phyloP scores from a whole-genome alignment of 2,888 invertebrate genomes.

The Nephrotoma guestfalica region DNA sequence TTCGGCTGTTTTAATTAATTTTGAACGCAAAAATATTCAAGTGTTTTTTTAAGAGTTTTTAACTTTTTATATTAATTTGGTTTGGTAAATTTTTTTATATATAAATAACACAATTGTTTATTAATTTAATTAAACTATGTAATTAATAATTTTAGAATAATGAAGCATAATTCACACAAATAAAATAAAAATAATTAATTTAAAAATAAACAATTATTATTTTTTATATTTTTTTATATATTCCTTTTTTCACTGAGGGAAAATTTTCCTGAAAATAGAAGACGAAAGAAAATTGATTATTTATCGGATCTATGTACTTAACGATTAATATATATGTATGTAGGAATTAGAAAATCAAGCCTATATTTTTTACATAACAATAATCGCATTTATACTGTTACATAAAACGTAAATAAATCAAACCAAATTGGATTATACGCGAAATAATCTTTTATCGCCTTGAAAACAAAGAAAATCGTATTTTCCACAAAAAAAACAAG shows the following conservation, averaged over 20 bases:
- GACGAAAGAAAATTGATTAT: not conserved
- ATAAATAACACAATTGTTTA: not conserved
- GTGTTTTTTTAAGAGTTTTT: not conserved
- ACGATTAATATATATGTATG: not conserved
- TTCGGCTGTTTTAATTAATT: constrained; percentile 4
- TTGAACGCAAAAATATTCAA: not conserved
- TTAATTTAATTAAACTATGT: not conserved
- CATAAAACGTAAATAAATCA: not conserved
- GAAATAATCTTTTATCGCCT: not conserved
- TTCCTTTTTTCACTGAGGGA: not conserved
- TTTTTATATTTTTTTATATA: not conserved
- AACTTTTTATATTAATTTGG: not conserved
- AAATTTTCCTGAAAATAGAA: not conserved
- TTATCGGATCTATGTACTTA: not conserved
- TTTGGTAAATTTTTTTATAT: not conserved
- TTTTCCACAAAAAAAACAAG: not conserved
- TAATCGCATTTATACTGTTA: not conserved
- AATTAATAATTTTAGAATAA: not conserved
- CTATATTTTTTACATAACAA: not conserved
- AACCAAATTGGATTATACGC: not conserved
- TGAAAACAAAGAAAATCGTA: not conserved
- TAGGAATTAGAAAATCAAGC: not conserved
- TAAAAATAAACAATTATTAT: not conserved
- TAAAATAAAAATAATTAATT: not conserved
- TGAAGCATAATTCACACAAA: not conserved